A percentile compares a stretch with the other conserved stretches of the same genome.
Conservation (phyloP, 2,888 invertebrate genomes). For the Vandiemenella viatica region DNA sequence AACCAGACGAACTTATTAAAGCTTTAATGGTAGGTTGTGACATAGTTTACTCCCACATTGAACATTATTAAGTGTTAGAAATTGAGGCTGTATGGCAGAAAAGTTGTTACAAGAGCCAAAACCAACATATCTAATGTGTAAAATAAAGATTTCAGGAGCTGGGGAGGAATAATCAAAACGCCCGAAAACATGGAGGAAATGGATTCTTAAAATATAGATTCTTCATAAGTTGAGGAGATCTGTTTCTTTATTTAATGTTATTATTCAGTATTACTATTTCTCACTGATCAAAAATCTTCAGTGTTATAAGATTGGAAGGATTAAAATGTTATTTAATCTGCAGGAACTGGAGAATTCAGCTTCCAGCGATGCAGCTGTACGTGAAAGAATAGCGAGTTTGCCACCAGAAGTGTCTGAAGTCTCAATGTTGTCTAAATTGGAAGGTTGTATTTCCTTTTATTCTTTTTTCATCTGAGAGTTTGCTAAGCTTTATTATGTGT, state of each 20-base stretch:
- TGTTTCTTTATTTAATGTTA: constrained; percentile 2
- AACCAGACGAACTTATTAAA: constrained; percentile 84
- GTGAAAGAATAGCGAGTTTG: constrained; percentile 84
- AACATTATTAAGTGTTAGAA: constrained; percentile 1
- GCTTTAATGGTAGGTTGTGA: constrained; percentile 36
- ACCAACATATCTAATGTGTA: background rate
- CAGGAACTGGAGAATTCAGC: constrained; percentile 86
- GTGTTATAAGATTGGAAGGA: too few species aligned
- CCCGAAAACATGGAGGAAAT: too few species aligned
- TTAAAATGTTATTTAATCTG: constrained; percentile 32
- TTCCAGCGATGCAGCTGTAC: constrained; percentile 81
- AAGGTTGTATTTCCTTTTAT: too few species aligned
- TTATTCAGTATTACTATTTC: too few species aligned
- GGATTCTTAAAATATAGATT: background rate
- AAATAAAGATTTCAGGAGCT: too few species aligned
- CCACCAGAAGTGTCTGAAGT: constrained; percentile 92
- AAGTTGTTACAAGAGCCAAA: background rate
- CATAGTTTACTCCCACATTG: too few species aligned
- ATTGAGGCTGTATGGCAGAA: constrained; percentile 15
- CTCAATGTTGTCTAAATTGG: constrained; percentile 66
- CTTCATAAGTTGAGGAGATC: constrained; percentile 15
- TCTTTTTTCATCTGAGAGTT: too few species aligned
- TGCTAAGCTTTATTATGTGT: too few species aligned
- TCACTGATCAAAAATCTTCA: too few species aligned
- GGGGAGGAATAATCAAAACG: too few species aligned